A percentile compares a stretch with the other conserved stretches of the same genome.
These are phyloP conservation scores for Characodon lateralis DNA, from an alignment of 2,797 vertebrate species.

Conservation along the genomic window DNA sequence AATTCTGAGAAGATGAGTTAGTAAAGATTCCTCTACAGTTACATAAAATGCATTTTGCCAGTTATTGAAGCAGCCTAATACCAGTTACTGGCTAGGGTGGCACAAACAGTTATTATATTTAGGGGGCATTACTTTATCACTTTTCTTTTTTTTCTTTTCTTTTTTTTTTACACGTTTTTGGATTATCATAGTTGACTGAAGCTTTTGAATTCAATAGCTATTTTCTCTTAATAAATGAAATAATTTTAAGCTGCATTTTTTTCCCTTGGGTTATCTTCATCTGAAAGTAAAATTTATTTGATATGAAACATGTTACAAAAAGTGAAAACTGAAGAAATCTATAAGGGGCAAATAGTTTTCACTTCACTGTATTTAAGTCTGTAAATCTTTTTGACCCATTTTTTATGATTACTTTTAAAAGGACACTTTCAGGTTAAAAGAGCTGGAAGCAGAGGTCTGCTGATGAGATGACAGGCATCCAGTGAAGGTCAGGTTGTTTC, in stretches of 20 bases:
- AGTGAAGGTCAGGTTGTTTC: conserved; percentile 68
- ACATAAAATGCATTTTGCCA: background rate
- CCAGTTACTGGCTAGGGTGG: too few species aligned
- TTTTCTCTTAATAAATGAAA: background rate
- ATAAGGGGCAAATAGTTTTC: background rate
- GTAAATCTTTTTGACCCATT: background rate
- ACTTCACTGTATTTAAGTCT: background rate
- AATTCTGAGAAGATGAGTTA: too few species aligned
- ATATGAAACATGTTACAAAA: background rate
- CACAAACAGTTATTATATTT: too few species aligned
- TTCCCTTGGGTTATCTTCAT: background rate
- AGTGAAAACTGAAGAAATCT: background rate
- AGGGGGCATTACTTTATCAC: too few species aligned
- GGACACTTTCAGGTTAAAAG: conserved; percentile 8
- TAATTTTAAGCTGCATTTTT: background rate
- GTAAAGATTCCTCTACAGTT: too few species aligned
- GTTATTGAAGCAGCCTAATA: background rate
- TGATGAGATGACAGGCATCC: conserved; percentile 40
- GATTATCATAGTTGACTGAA: background rate
- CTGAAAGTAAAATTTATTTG: background rate
- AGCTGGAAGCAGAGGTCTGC: conserved; percentile 9
- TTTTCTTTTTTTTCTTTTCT: too few species aligned
- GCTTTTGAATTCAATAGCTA: background rate
- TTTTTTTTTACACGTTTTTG: background rate
- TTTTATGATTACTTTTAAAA: background rate